phyloP scores from a whole-genome alignment of 2,113 vertebrate genomes.

The Pica pica region DNA sequence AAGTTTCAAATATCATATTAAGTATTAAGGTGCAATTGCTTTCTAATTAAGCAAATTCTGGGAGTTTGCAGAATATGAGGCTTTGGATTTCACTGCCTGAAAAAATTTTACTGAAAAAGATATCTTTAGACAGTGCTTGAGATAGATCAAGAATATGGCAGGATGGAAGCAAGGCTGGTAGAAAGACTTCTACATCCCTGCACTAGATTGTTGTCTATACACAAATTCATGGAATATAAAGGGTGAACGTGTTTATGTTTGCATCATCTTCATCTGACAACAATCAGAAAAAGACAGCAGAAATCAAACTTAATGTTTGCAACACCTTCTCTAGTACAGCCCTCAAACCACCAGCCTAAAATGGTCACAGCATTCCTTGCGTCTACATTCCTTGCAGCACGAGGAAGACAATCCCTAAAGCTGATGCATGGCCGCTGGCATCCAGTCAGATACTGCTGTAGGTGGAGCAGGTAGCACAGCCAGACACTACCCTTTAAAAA shows the following conservation, averaged over 20 bases:
- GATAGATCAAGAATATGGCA: background rate
- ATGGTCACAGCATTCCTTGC: background rate
- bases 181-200: background rate
- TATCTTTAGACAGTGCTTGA: background rate
- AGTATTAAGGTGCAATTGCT: background rate
- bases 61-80: background rate
- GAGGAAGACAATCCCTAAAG: background rate
- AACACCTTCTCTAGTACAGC: background rate
- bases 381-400: background rate
- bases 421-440: background rate
- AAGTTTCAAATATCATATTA: background rate
- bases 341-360: background rate
- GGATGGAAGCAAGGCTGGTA: background rate
- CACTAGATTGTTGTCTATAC: background rate
- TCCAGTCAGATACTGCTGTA: background rate
- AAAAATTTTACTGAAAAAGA: background rate
- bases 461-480: background rate
- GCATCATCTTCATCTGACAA: background rate
- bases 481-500: background rate
- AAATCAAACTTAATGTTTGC: background rate
- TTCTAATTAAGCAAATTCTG: background rate
- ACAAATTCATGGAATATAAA: background rate
- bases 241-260: accelerated
- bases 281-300: background rate
- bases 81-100: background rate